Conservation (phyloP, 2,888 invertebrate species). For the Drosophila siamana region DNA sequence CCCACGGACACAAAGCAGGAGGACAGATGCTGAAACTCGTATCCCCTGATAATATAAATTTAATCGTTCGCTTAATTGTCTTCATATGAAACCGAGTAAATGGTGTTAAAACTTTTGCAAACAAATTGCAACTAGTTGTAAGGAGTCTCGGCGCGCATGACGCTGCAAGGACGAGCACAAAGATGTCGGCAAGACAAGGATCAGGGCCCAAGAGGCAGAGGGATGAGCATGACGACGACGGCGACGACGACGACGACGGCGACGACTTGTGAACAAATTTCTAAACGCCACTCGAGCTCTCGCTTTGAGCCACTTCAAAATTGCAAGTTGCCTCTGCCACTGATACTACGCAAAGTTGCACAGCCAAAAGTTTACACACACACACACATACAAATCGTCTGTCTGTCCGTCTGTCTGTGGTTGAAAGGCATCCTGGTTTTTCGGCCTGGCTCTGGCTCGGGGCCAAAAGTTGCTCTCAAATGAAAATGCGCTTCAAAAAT, state of each 20-base stretch:
- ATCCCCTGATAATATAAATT: constrained; percentile 79
- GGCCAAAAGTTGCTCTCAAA: constrained; percentile 60
- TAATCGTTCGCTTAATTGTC: constrained; percentile 79
- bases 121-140: constrained; percentile 79
- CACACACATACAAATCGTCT: constrained; percentile 18
- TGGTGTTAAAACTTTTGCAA: constrained; percentile 79
- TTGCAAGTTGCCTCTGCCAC: constrained; percentile 65
- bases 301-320: constrained; percentile 71
- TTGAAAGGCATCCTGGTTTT: constrained; percentile 23
- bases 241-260: constrained; percentile 39
- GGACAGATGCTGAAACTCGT: constrained; percentile 44
- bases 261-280: constrained; percentile 74
- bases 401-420: constrained; percentile 37
- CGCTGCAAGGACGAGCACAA: constrained; percentile 30
- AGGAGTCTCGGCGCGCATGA: constrained; percentile 36
- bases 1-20: constrained; percentile 14
- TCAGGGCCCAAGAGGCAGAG: not conserved
- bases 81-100: constrained; percentile 78
- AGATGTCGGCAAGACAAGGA: not conserved
- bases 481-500: constrained; percentile 71
- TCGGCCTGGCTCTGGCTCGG: constrained; percentile 39
- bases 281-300: constrained; percentile 61
- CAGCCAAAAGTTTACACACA: constrained; percentile 55
- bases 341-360: constrained; percentile 63
- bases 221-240: constrained; percentile 6